These are phyloP conservation scores for Agrotis clavis DNA, from an alignment of 2,888 invertebrate species.

Conservation along the genomic window DNA sequence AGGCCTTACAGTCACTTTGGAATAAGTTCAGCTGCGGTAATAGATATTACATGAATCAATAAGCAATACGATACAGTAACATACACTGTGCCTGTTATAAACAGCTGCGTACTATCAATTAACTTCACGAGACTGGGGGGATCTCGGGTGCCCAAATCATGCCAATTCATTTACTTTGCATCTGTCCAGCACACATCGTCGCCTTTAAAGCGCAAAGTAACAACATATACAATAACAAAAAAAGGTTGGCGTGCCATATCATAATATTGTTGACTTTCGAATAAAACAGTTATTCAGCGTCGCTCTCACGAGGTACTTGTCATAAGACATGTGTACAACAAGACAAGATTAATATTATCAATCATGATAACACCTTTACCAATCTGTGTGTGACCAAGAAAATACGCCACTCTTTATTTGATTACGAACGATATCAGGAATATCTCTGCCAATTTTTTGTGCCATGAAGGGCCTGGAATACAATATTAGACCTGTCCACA, in stretches of 20 bases:
- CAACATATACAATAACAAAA: neutral
- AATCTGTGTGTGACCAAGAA: neutral
- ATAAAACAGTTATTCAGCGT: neutral
- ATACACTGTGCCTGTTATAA: neutral
- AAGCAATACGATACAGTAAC: neutral
- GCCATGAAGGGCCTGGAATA: too few species aligned
- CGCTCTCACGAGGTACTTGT: slow-evolving; percentile 10
- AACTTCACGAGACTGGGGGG: neutral
- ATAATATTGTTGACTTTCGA: neutral
- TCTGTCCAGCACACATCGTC: neutral
- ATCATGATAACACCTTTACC: slow-evolving; percentile 7
- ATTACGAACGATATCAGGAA: neutral
- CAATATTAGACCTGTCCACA: too few species aligned
- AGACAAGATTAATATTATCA: slow-evolving; percentile 21
- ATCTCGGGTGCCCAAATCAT: neutral
- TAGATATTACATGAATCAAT: neutral
- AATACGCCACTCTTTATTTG: neutral
- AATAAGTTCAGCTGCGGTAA: too few species aligned
- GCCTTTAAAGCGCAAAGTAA: too few species aligned
- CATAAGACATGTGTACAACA: slow-evolving; percentile 11
- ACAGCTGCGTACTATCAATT: neutral
- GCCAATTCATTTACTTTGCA: neutral
- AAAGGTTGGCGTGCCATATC: neutral
- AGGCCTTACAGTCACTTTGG: too few species aligned
- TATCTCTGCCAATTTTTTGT: neutral